Base-by-base conservation (phyloP, 2,113 vertebrate species). In the Catagonus wagneri region DNA sequence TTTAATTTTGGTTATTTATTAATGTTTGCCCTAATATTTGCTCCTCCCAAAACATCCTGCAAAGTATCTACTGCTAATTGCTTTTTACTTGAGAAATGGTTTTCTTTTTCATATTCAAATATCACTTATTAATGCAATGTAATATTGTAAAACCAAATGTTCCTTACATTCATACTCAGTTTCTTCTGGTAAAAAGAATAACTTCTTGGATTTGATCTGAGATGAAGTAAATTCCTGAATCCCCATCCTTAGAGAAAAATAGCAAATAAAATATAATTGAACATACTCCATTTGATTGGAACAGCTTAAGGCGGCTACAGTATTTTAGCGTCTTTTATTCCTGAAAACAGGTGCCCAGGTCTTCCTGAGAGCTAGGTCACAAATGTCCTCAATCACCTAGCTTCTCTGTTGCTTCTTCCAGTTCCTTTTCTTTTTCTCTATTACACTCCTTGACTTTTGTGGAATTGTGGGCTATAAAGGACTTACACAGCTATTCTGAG, bases 1-100 rank as follows among this genome's bases (percentile, higher is more conserved):
- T 88, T 71, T 81, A 90, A 63, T 22, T 95, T 78, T 63, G 52
- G 63, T 90, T 83, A 71, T 60, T 89, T 91, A 72, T 66, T 83
- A 81, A 86, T 60, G 20, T 74, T 68, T 76, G 52, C 66, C 29
- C 34, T 34, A 74, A 79, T 32, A 81, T 52, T 60, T 76, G 8
- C 60, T 89, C 58, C n/a, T 94, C 76, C 80, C 50, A 52, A 88
- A 93, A 84, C 10, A 83, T 44, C 22, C 7, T 61, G 22, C 22
- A 23, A 61, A 61, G 8, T 44, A 8, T 44, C 44, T 44, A 44
- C 8, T 8, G 44, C 8, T 44, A 44, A 44, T 44, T 44, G 8
- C 54, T 56, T 4, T 16, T 56, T 78, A 63, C 4, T 15, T 14
- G 74, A 60, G 6, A 74, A 89, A 65, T 32, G 39, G 0, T 61